Percentiles rank a stretch among this genome's conserved stretches.
These are phyloP conservation scores for Patella caerulea DNA, from an alignment of 2,888 invertebrate genomes.

Conservation along the genomic window DNA sequence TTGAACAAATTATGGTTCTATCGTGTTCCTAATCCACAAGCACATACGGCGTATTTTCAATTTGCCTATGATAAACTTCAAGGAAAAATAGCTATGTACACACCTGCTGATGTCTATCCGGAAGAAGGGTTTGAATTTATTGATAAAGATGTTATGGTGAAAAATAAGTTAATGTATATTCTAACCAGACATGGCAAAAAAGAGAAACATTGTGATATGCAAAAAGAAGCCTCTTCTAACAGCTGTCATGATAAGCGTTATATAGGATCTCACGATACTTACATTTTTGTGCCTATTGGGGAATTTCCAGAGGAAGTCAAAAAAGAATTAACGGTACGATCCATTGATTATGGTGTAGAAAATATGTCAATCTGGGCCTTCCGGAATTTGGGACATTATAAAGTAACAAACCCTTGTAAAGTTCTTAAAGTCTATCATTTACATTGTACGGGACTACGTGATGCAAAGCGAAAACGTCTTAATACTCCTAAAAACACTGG, in stretches of 20 bases:
- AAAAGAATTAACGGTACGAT: too few species aligned
- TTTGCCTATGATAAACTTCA: constrained; percentile 13
- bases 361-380: too few species aligned
- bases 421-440: too few species aligned
- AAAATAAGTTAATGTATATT: constrained; percentile 15
- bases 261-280: constrained; percentile 18
- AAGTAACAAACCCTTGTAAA: too few species aligned
- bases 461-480: too few species aligned
- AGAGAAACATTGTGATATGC: constrained; percentile 21
- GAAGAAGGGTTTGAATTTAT: constrained; percentile 15
- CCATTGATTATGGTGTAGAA: too few species aligned
- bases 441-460: too few species aligned
- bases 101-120: constrained; percentile 21
- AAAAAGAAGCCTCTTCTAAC: neutral
- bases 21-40: neutral
- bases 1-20: constrained; percentile 11
- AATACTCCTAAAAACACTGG: too few species aligned
- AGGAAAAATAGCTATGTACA: constrained; percentile 13
- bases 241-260: constrained; percentile 1
- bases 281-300: constrained; percentile 16
- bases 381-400: too few species aligned
- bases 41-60: neutral
- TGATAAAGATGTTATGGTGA: neutral
- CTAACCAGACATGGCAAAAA: constrained; percentile 17
- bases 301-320: neutral